A percentile compares a stretch with the other conserved stretches of the same genome.
These are phyloP conservation scores for Bombus haemorrhoidalis DNA, from an alignment of 1,140 invertebrate genomes.

Conservation along the genomic window DNA sequence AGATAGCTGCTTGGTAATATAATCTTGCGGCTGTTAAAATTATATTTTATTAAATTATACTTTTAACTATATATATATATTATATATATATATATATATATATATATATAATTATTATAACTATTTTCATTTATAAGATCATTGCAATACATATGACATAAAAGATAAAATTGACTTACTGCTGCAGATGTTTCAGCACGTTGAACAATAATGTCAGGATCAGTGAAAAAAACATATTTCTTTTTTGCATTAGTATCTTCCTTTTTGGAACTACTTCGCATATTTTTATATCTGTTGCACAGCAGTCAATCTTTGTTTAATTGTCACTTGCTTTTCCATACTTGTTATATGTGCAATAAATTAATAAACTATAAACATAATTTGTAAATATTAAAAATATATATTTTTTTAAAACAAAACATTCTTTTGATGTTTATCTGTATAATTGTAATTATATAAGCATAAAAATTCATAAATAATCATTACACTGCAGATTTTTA, in stretches of 20 bases:
- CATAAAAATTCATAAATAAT: too few species aligned
- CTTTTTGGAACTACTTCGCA: constrained; percentile 71
- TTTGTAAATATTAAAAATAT: neutral
- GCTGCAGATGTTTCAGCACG: constrained; percentile 67
- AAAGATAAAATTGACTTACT: constrained; percentile 62
- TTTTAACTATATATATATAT: neutral
- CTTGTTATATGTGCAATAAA: constrained; percentile 4
- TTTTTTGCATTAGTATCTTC: constrained; percentile 66
- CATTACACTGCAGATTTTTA: too few species aligned
- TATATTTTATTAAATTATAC: neutral
- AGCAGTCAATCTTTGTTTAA: constrained; percentile 10
- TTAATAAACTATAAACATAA: constrained; percentile 5
- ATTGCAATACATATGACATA: neutral
- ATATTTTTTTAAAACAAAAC: neutral
- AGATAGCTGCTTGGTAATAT: constrained; percentile 51
- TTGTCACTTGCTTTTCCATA: constrained; percentile 25
- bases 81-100: too few species aligned
- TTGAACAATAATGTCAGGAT: constrained; percentile 72
- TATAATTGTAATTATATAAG: too few species aligned
- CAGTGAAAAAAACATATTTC: constrained; percentile 76
- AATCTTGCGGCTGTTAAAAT: constrained; percentile 57
- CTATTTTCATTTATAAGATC: neutral
- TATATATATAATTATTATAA: neutral
- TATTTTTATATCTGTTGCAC: constrained; percentile 58
- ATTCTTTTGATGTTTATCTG: neutral